phyloP scores from a whole-genome alignment of 2,113 vertebrate species.

The Edolisoma coerulescens region DNA sequence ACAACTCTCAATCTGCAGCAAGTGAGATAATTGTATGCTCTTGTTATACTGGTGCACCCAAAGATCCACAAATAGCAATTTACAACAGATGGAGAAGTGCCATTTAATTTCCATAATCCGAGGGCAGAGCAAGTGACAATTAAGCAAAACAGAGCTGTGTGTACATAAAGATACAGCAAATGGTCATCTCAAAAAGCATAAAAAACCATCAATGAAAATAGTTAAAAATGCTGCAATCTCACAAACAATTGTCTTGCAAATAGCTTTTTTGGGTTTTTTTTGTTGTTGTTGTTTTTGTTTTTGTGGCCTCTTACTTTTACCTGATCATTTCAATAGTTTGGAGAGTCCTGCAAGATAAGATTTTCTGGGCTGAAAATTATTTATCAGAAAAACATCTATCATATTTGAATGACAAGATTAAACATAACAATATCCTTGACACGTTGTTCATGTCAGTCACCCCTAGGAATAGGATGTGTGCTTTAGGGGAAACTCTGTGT shows the following conservation, averaged over 20 bases:
- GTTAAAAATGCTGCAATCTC: not conserved
- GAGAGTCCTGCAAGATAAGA: not conserved
- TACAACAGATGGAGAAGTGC: not conserved
- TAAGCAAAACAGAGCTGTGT: not conserved
- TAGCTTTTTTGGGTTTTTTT: too few species aligned
- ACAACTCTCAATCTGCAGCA: not conserved
- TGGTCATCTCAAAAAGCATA: not conserved
- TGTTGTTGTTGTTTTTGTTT: not conserved
- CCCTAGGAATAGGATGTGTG: not conserved
- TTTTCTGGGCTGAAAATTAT: not conserved
- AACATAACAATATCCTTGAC: not conserved
- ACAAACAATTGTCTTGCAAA: not conserved
- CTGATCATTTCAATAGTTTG: not conserved
- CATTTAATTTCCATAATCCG: not conserved
- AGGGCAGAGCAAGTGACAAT: not conserved
- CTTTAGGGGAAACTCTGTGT: not conserved
- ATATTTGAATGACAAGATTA: not conserved
- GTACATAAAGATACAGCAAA: not conserved
- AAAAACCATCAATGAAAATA: not conserved
- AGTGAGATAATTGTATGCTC: not conserved
- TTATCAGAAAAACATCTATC: not conserved
- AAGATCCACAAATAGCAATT: not conserved
- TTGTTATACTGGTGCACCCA: not conserved
- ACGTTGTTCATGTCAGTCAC: not conserved
- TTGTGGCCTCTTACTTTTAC: not conserved